Base-by-base conservation (phyloP, 2,113 vertebrate genomes). In the Rhinoderma darwinii region DNA sequence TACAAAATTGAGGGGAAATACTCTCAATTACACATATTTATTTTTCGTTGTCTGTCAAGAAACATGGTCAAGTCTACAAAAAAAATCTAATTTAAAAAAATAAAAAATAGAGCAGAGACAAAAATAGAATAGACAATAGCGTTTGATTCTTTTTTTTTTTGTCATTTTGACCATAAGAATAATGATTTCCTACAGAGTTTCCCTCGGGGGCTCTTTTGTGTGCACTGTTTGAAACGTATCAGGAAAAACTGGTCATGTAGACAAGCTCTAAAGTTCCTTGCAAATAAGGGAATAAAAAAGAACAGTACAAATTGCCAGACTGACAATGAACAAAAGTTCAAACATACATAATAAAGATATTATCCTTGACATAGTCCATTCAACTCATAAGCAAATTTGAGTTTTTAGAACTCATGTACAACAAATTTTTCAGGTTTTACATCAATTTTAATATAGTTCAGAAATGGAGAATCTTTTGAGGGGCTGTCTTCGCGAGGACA, bases 31-130 rank as follows among this genome's bases (percentile, higher is more conserved):
- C 44, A 47, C 44, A 76, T 44, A 43, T n/a, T 14, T 41, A 51
- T 12, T 20, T 80, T 80, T 41, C 35, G 12, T 25, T 22, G 41
- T 37, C 54, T 61, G 78, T 80, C 35, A 61, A 61, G 7, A 39
- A n/a, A n/a, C n/a, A n/a, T n/a, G n/a, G n/a, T n/a, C n/a, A n/a
- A n/a, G n/a, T n/a, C n/a, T 15, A 39, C 41, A 73, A 41, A 50
- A 37, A 50, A 76, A 8, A n/a, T 2, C 15, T 70, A 20, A 37
- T 37, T 18, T 70, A 9, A 20, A 70, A 73, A 20, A 9, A 3
- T 32, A 73, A 73, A 73, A 35, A 73, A 70, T 73, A 73, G 59
- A 41, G 20, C 35, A 41, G 20, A 73, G 22, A 73, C 41, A 73
- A 39, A 73, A 18, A 70, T 37, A 37, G 4, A 37, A 20, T 35